These are phyloP conservation scores for Hippocampus zosterae DNA, from an alignment of 2,113 vertebrate genomes.

Conservation along the genomic window DNA sequence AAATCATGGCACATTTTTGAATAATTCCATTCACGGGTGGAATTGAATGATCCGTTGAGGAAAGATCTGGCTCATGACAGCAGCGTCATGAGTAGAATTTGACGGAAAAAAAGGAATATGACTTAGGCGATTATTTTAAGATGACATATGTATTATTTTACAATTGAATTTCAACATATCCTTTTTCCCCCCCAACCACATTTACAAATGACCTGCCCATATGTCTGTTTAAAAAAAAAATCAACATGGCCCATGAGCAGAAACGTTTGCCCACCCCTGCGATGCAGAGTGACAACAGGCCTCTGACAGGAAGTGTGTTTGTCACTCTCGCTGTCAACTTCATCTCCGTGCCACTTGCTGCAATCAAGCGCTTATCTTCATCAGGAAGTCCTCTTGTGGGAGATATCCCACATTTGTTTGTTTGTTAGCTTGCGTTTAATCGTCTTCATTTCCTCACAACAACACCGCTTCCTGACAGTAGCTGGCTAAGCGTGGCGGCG, in stretches of 20 bases:
- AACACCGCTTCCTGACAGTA: slow-evolving; percentile 47
- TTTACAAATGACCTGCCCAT: too few species aligned
- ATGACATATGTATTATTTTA: too few species aligned
- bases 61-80: too few species aligned
- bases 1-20: too few species aligned
- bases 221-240: background rate
- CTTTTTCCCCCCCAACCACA: too few species aligned
- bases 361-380: slow-evolving; percentile 42
- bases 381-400: slow-evolving; percentile 58
- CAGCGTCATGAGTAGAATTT: too few species aligned
- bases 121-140: too few species aligned
- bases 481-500: slow-evolving; percentile 17
- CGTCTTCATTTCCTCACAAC: slow-evolving; percentile 58
- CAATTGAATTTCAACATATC: too few species aligned
- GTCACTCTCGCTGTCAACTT: slow-evolving; percentile 33
- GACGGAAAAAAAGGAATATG: too few species aligned
- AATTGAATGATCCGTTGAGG: too few species aligned
- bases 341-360: slow-evolving; percentile 24
- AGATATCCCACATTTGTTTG: slow-evolving; percentile 46
- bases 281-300: slow-evolving; percentile 18
- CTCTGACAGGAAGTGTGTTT: slow-evolving; percentile 39
- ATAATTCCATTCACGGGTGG: too few species aligned
- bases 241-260: background rate
- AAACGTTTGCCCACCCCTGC: slow-evolving; percentile 10
- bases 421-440: slow-evolving; percentile 56